These are phyloP conservation scores for Zaprionus tsacasi DNA, from an alignment of 1,140 invertebrate genomes.

Conservation along the genomic window DNA sequence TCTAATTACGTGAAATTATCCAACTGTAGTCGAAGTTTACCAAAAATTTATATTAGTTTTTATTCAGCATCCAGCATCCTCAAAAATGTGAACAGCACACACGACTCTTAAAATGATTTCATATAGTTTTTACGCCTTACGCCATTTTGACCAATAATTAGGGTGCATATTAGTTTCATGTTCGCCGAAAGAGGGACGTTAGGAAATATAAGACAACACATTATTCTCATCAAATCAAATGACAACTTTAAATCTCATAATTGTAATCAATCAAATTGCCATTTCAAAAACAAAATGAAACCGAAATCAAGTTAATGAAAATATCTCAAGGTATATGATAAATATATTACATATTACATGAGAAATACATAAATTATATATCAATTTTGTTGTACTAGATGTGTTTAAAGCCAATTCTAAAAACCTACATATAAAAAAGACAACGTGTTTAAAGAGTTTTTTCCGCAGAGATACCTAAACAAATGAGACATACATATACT, in stretches of 20 bases:
- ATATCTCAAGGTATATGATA: slow-evolving; percentile 52
- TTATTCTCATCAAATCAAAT: slow-evolving; percentile 60
- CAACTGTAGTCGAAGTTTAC: slow-evolving; percentile 27
- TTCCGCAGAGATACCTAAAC: slow-evolving; percentile 17
- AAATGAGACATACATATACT: slow-evolving; percentile 49
- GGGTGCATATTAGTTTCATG: slow-evolving; percentile 3
- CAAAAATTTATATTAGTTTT: slow-evolving; percentile 10
- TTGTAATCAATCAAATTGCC: slow-evolving; percentile 65
- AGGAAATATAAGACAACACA: slow-evolving; percentile 1
- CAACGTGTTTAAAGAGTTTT: slow-evolving; percentile 47
- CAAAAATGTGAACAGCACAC: background rate
- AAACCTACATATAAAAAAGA: slow-evolving; percentile 39
- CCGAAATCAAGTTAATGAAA: slow-evolving; percentile 63
- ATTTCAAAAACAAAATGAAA: slow-evolving; percentile 42
- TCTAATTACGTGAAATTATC: slow-evolving; percentile 24
- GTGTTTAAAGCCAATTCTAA: slow-evolving; percentile 54
- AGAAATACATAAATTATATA: slow-evolving; percentile 43
- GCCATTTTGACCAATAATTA: slow-evolving; percentile 4
- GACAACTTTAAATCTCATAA: slow-evolving; percentile 46
- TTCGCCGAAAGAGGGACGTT: background rate
- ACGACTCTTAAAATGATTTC: background rate
- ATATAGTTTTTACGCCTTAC: background rate
- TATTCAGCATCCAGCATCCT: slow-evolving; percentile 6
- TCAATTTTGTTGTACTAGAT: slow-evolving; percentile 73
- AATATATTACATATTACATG: slow-evolving; percentile 41